These are phyloP conservation scores for Troides helena DNA, from an alignment of 2,888 invertebrate genomes.

Conservation along the genomic window DNA sequence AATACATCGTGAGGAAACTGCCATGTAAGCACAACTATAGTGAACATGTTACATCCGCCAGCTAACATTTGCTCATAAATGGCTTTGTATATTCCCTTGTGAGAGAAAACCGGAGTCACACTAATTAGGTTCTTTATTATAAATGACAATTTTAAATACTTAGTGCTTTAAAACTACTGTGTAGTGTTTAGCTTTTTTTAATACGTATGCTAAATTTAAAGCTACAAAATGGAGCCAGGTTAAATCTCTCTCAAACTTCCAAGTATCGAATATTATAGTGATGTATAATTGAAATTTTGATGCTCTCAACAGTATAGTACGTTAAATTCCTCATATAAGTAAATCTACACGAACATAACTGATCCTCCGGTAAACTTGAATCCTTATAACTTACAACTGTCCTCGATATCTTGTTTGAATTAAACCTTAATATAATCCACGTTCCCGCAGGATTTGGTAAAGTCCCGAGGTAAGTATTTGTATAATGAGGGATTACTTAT, in stretches of 20 bases:
- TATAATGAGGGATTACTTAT: constrained; percentile 19
- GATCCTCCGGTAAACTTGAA: not conserved
- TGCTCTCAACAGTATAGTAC: not conserved
- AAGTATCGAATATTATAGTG: too few species aligned
- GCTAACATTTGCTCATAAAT: too few species aligned
- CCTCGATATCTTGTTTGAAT: constrained; percentile 4
- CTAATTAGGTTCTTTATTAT: too few species aligned
- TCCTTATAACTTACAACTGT: not conserved
- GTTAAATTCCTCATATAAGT: not conserved
- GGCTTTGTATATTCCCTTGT: too few species aligned
- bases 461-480: constrained; percentile 6
- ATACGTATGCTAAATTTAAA: too few species aligned
- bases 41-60: not conserved
- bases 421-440: constrained; percentile 6
- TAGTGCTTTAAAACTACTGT: too few species aligned
- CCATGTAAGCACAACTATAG: not conserved
- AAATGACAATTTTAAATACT: too few species aligned
- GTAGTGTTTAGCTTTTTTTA: too few species aligned
- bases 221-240: too few species aligned
- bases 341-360: not conserved
- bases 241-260: too few species aligned
- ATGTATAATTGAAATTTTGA: too few species aligned
- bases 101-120: too few species aligned
- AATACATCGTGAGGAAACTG: not conserved
- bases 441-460: not conserved